phyloP scores from a whole-genome alignment of 2,888 invertebrate genomes.

The Odiellus spinosus region DNA sequence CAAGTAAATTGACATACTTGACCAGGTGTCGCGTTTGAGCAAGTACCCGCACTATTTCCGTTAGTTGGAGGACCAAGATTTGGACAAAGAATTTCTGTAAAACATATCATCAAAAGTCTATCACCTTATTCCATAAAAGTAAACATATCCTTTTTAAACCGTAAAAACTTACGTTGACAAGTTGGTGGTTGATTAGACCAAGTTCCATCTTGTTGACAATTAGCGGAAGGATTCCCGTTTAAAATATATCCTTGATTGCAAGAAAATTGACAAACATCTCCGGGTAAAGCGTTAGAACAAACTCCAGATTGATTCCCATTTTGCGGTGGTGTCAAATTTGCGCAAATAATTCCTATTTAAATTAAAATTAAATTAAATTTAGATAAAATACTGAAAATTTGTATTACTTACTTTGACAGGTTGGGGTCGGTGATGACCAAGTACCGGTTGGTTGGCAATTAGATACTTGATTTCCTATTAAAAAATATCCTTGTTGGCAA shows the following conservation, averaged over 20 bases:
- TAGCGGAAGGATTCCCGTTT: neutral
- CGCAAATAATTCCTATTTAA: neutral
- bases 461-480: neutral
- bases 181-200: neutral
- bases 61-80: too few relatives aligned
- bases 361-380: too few relatives aligned
- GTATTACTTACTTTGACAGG: neutral
- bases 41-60: neutral
- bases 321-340: neutral
- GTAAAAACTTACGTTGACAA: neutral
- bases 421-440: neutral
- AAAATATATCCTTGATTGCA: neutral
- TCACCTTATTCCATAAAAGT: too few relatives aligned
- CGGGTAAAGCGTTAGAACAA: neutral
- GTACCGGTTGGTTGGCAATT: neutral
- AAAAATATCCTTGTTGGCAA: neutral
- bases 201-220: neutral
- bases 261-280: neutral
- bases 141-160: too few relatives aligned
- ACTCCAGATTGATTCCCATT: neutral
- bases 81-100: too few relatives aligned
- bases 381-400: too few relatives aligned
- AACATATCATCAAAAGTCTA: too few relatives aligned
- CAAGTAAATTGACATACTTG: neutral
- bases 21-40: neutral